Evolutionary conservation across 2,113 vertebrate genomes (phyloP).

Genomic region (Labrus mixtus): DNA sequence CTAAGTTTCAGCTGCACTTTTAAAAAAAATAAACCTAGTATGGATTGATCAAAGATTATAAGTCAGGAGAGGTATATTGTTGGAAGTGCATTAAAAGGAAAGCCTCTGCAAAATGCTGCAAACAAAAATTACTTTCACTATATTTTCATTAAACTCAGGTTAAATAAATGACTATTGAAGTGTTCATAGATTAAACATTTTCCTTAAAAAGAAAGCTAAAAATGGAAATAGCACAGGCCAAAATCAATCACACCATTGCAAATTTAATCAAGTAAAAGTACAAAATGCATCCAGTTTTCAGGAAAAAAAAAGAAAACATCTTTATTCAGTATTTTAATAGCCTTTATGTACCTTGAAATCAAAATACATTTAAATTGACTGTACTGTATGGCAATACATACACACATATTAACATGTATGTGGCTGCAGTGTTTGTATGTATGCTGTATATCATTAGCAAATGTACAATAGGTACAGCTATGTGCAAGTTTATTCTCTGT

Average conservation of each 20-base stretch:
- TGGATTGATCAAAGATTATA: constrained; percentile 85
- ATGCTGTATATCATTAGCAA: constrained; percentile 82
- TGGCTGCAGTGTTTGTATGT: constrained; percentile 80
- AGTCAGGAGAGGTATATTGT: constrained; percentile 81
- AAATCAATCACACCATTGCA: constrained; percentile 46
- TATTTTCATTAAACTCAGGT: constrained; percentile 12
- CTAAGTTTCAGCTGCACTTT: constrained; percentile 86
- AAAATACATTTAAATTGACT: constrained; percentile 86
- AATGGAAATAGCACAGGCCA: constrained; percentile 54
- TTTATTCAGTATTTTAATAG: constrained; percentile 82
- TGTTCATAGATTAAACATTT: constrained; percentile 63
- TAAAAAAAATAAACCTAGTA: constrained; percentile 86
- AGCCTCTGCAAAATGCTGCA: constrained; percentile 9
- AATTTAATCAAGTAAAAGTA: constrained; percentile 56
- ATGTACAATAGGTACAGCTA: constrained; percentile 85
- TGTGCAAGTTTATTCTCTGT: constrained; percentile 84
- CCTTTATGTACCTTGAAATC: constrained; percentile 81
- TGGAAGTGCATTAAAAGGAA: constrained; percentile 76
- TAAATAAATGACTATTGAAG: constrained; percentile 69
- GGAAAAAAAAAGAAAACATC: constrained; percentile 70
- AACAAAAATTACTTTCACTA: constrained; percentile 24
- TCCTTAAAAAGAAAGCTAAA: constrained; percentile 44
- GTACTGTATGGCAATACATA: constrained; percentile 85
- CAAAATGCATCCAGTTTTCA: constrained; percentile 65
- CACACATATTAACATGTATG: constrained; percentile 85